A percentile compares a stretch with the other conserved stretches of the same genome.
Evolutionary conservation across 2,888 invertebrate genomes (phyloP).

Genomic region (Schizaphis graminum): DNA sequence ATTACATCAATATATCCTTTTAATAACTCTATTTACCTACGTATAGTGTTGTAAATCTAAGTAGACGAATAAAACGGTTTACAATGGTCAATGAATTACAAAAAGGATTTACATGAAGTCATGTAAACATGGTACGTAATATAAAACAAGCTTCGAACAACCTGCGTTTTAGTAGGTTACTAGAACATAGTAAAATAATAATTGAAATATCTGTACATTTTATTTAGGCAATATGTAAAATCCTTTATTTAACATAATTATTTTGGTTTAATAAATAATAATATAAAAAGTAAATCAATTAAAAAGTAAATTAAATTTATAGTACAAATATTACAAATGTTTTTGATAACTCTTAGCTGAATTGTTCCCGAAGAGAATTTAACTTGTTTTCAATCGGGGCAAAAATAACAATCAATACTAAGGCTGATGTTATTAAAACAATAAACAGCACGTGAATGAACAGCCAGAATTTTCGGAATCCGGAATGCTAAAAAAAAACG

Average conservation of each 20-base stretch:
- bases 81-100: neutral
- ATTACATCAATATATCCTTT: neutral
- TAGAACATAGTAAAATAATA: neutral
- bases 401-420: conserved; percentile 82
- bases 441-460: conserved; percentile 84
- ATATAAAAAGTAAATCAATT: conserved; percentile 59
- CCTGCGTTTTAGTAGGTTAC: neutral
- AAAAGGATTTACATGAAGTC: neutral
- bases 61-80: neutral
- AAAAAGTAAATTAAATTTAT: conserved; percentile 54
- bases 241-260: conserved; percentile 36
- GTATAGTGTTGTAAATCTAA: neutral
- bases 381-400: conserved; percentile 79
- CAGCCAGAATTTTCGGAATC: conserved; percentile 82
- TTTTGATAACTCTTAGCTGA: conserved; percentile 27
- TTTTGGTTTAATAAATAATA: conserved; percentile 65
- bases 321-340: conserved; percentile 56
- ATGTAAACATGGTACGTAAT: neutral
- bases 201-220: neutral
- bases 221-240: conserved; percentile 28
- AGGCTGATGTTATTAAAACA: conserved; percentile 78
- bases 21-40: neutral
- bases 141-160: neutral
- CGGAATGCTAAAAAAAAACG: conserved; percentile 78
- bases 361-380: conserved; percentile 46